A percentile compares a stretch with the other conserved stretches of the same genome.
These are phyloP conservation scores for Ophion ventricosus DNA, from an alignment of 2,888 invertebrate species.

Conservation along the genomic window DNA sequence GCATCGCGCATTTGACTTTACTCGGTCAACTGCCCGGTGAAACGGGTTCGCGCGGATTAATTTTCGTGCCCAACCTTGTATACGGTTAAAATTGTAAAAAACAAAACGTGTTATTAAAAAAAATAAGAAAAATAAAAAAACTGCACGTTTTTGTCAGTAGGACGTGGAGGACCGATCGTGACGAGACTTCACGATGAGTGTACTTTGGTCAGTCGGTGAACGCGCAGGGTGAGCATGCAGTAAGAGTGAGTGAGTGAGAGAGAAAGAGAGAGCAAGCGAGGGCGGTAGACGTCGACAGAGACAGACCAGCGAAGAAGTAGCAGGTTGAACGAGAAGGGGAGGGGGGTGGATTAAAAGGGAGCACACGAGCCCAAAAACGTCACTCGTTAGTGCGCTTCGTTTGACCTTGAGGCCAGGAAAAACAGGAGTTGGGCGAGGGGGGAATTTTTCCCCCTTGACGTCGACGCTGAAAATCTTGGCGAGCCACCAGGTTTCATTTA, in stretches of 20 bases:
- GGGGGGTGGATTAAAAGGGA: neutral
- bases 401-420: slow-evolving; percentile 71
- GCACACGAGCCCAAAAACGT: slow-evolving; percentile 57
- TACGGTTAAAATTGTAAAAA: neutral
- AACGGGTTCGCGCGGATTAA: too few relatives aligned
- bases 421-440: slow-evolving; percentile 60
- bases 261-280: neutral
- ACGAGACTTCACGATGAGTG: slow-evolving; percentile 16
- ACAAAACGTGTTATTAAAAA: neutral
- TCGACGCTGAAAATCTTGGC: slow-evolving; percentile 59
- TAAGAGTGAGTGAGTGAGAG: slow-evolving; percentile 17
- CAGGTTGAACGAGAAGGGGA: neutral
- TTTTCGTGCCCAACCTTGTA: too few relatives aligned
- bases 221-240: slow-evolving; percentile 12
- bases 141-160: neutral
- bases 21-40: too few relatives aligned
- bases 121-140: neutral
- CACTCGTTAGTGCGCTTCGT: slow-evolving; percentile 55
- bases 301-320: too few relatives aligned
- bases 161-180: neutral
- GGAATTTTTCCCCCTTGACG: slow-evolving; percentile 22
- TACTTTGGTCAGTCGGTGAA: slow-evolving; percentile 35
- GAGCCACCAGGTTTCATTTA: slow-evolving; percentile 65
- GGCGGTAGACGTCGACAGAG: neutral
- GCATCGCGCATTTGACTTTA: too few relatives aligned